These are phyloP conservation scores for Sialia sialis DNA, from an alignment of 2,113 vertebrate species.

Conservation along the genomic window DNA sequence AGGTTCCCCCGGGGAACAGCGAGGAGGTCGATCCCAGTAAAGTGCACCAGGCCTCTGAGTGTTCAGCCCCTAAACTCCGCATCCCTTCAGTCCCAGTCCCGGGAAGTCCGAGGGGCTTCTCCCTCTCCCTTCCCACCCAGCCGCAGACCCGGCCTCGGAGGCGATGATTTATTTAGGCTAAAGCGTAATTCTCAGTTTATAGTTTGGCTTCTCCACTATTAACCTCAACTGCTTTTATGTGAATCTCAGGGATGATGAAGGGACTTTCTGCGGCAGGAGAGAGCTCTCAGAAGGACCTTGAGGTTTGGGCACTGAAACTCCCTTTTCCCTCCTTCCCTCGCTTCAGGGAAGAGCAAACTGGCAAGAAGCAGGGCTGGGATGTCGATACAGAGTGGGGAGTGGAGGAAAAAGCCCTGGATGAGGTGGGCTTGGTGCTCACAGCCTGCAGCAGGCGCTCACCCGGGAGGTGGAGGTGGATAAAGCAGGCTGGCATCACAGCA, in stretches of 20 bases:
- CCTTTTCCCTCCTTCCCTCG: not conserved
- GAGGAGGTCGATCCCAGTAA: rapidly evolving
- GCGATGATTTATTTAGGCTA: slow-evolving; percentile 30
- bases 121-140: not conserved
- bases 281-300: not conserved
- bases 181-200: slow-evolving; percentile 39
- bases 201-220: not conserved
- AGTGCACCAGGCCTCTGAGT: not conserved
- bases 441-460: not conserved
- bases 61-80: rapidly evolving
- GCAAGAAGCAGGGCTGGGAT: not conserved
- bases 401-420: not conserved
- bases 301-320: not conserved
- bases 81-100: rapidly evolving
- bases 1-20: not conserved
- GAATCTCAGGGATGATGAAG: slow-evolving; percentile 6
- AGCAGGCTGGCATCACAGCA: not conserved
- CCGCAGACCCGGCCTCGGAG: not conserved
- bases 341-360: not conserved
- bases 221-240: not conserved
- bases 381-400: rapidly evolving
- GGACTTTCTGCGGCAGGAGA: not conserved
- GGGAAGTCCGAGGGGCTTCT: not conserved
- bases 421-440: not conserved
- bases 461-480: not conserved